Evolutionary conservation across 1,140 invertebrate genomes (phyloP), one percentile per base, ranked within the genome.

Genomic region (Pomacea maculata): DNA sequence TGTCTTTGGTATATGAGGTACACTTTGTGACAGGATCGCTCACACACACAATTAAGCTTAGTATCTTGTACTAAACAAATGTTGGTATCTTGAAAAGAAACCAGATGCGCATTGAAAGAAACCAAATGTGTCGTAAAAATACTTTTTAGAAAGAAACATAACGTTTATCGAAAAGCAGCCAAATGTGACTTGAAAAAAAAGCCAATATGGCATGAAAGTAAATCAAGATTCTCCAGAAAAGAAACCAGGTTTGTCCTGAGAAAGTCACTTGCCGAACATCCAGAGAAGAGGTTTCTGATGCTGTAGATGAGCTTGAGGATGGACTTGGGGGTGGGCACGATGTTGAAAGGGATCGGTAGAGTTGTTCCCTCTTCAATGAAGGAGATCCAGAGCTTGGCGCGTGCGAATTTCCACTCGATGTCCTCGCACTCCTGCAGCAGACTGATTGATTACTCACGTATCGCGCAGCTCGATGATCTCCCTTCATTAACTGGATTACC

Each of bases 371-470:
- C 96, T 87, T 97, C 96, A 85, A 97, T 97, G 88, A 97, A 97
- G 82, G 95, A 96, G 93, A 97, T 96, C 96, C 96, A 97, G n/a
- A 97, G 91, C 86, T 95, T 95, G 76, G 95, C 96, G 17, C 96
- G 92, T 8, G 96, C 96, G 87, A 97, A 97, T 90, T 97, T 97
- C 96, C 96, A 97, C 92, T 97, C 96, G 0, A 94, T 94, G 85
- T 97, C 96, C 45, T 95, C 94, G 84, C 95, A 92, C 94, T 96
- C 95, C 95, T 96, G 82, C 52, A 89, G 54, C 17, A 21, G 68
- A 14, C 12, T 70, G 25, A 61, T 61, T 14, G 11, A 17, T 61
- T 61, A 61, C 57, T 61, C 57, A 61, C 57, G 57, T 61, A 45
- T 45, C 34, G 34, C 34, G 57, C 57, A 14, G 15, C 57, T 61